Conservation (phyloP, 2,113 vertebrate species). For the Paratilapia polleni region DNA sequence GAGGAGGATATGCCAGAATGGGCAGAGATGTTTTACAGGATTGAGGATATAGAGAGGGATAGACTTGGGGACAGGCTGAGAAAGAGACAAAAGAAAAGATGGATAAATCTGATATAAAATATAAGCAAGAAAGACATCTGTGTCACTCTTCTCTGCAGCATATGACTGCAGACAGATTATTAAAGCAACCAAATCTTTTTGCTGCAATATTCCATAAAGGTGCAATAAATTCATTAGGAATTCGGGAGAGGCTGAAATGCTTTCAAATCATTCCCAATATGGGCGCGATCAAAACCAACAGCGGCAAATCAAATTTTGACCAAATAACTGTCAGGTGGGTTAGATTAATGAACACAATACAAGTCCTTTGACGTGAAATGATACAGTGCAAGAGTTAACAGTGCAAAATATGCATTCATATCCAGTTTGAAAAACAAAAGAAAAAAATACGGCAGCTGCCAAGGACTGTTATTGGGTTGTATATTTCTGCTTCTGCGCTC, state of each 20-base stretch:
- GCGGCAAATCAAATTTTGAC: slow-evolving; percentile 64
- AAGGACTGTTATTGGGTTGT: slow-evolving; percentile 68
- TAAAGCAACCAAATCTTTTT: slow-evolving; percentile 55
- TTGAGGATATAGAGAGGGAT: background rate
- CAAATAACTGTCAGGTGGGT: slow-evolving; percentile 65
- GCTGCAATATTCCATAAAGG: slow-evolving; percentile 47
- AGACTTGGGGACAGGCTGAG: background rate
- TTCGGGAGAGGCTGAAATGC: slow-evolving; percentile 53
- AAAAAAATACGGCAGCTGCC: slow-evolving; percentile 66
- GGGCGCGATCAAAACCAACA: slow-evolving; percentile 63
- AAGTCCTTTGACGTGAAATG: slow-evolving; percentile 52
- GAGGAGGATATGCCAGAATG: slow-evolving; percentile 38
- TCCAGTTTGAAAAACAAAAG: slow-evolving; percentile 61
- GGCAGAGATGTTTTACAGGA: slow-evolving; percentile 39
- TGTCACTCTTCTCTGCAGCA: slow-evolving; percentile 16
- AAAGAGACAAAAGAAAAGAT: slow-evolving; percentile 20
- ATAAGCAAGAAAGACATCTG: background rate
- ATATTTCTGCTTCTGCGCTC: slow-evolving; percentile 71
- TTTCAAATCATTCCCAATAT: slow-evolving; percentile 51
- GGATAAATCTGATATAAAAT: background rate
- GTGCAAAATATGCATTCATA: slow-evolving; percentile 44
- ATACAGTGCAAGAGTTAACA: slow-evolving; percentile 34
- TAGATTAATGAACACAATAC: slow-evolving; percentile 70
- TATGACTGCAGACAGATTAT: slow-evolving; percentile 44
- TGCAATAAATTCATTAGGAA: slow-evolving; percentile 63